phyloP scores from a whole-genome alignment of 2,888 invertebrate genomes.

The Amphimallon solstitiale region DNA sequence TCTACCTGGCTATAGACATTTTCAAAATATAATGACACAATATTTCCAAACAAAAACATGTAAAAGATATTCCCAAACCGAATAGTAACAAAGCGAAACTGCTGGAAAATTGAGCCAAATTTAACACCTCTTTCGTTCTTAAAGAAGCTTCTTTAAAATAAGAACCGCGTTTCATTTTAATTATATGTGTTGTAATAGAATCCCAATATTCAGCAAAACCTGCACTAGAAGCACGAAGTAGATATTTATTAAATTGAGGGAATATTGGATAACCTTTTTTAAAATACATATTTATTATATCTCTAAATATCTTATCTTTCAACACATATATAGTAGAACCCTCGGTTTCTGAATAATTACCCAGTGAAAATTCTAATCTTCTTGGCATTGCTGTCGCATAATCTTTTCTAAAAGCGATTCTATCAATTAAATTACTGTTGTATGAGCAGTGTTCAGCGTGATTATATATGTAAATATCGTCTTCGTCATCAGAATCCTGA shows the following conservation, averaged over 20 bases:
- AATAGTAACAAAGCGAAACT: constrained; percentile 6
- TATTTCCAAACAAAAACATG: too few relatives aligned
- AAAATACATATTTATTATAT: constrained; percentile 12
- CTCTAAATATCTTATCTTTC: constrained; percentile 16
- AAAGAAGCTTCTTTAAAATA: not conserved
- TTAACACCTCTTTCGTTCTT: not conserved
- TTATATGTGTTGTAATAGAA: not conserved
- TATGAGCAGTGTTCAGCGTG: not conserved
- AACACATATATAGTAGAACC: constrained; percentile 1
- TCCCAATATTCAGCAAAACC: constrained; percentile 11
- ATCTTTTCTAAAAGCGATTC: not conserved
- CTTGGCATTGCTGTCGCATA: constrained; percentile 13
- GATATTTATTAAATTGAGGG: constrained; percentile 14
- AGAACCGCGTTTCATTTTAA: not conserved
- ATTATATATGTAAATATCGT: constrained; percentile 1
- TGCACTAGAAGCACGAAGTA: not conserved
- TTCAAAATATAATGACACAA: too few relatives aligned
- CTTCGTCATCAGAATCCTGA: not conserved
- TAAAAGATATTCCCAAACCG: not conserved
- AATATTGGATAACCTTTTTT: constrained; percentile 15
- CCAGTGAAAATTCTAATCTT: not conserved
- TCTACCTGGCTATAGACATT: too few relatives aligned
- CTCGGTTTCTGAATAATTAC: constrained; percentile 11
- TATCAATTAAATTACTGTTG: not conserved
- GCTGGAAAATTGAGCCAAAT: not conserved